phyloP scores from a whole-genome alignment of 2,888 invertebrate genomes.

The Vannuccia rotundouncinata region DNA sequence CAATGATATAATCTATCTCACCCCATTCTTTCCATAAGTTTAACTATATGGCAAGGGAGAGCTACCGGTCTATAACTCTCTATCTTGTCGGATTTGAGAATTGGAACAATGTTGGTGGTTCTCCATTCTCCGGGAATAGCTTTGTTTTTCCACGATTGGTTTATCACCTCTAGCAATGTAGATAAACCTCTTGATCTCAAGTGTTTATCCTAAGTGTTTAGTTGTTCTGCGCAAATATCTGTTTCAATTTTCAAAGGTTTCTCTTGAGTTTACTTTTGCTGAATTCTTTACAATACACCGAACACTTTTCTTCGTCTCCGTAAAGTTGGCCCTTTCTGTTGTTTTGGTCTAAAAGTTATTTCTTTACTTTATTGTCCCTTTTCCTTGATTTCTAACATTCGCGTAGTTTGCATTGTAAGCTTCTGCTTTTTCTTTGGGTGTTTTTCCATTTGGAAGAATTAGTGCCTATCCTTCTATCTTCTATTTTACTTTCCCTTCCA shows the following conservation, averaged over 20 bases:
- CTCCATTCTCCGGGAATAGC: background rate
- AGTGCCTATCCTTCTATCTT: background rate
- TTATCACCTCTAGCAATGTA: background rate
- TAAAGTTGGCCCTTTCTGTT: background rate
- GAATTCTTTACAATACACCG: background rate
- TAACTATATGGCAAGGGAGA: background rate
- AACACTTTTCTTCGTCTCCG: background rate
- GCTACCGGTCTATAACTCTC: background rate
- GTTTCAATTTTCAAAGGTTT: background rate
- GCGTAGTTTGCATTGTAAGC: background rate
- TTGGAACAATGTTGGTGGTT: background rate
- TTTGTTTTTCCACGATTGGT: background rate
- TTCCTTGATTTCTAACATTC: too few relatives aligned
- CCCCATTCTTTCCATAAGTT: background rate
- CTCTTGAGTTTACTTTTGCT: background rate
- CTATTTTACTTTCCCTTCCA: background rate
- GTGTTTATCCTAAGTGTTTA: too few relatives aligned
- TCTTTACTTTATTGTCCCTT: background rate
- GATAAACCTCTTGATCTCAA: background rate
- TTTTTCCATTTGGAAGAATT: background rate
- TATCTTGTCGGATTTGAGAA: background rate
- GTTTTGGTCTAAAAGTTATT: background rate
- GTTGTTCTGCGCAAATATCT: background rate
- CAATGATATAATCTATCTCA: background rate
- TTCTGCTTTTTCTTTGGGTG: background rate